These are phyloP conservation scores for Murina feae DNA, from an alignment of 2,113 vertebrate genomes.

Conservation along the genomic window DNA sequence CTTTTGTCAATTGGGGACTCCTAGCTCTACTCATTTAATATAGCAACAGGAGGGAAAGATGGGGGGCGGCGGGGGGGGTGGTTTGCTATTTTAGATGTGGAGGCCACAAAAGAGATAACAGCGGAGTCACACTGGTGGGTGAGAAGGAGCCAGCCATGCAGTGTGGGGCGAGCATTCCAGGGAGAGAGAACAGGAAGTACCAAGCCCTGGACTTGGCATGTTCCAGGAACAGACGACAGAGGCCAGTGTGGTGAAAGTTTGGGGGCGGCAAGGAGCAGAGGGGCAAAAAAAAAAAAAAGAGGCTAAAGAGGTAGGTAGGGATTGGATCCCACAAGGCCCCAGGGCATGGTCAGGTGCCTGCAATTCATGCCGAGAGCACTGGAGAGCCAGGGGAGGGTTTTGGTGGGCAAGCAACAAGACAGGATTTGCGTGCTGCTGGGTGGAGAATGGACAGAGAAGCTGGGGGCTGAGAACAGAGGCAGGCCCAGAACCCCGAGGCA, in stretches of 20 bases:
- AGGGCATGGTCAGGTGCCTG: neutral
- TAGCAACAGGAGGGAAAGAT: neutral
- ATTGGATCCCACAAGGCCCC: neutral
- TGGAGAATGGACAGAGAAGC: neutral
- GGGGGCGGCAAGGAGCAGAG: neutral
- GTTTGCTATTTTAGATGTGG: neutral
- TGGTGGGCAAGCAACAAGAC: neutral
- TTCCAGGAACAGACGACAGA: neutral
- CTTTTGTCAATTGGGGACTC: neutral
- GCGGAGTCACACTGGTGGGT: neutral
- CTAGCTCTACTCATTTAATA: neutral
- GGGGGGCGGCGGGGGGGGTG: accelerated
- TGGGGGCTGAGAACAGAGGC: neutral
- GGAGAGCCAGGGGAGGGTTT: neutral
- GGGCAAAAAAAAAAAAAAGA: neutral
- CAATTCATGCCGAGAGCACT: neutral
- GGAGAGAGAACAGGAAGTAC: neutral
- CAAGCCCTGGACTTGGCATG: accelerated
- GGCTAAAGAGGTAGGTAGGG: neutral
- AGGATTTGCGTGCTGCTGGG: neutral
- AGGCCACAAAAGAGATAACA: neutral
- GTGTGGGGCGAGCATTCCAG: neutral
- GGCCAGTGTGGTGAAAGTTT: neutral
- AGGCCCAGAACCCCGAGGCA: neutral
- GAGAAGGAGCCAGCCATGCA: neutral